phyloP scores from a whole-genome alignment of 2,888 invertebrate species.

The Cosmopolites sordidus region DNA sequence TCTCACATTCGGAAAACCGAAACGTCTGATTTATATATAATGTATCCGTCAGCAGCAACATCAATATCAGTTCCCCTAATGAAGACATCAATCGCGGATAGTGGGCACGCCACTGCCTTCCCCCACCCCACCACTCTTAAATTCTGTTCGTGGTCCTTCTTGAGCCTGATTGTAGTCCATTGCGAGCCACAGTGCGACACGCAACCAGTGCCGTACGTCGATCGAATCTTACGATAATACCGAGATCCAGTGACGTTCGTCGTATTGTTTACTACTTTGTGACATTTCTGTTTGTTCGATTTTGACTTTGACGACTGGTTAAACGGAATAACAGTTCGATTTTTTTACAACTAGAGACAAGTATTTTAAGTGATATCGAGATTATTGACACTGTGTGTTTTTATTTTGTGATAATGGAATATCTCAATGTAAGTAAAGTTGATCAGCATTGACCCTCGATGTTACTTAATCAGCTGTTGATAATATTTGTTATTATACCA shows the following conservation, averaged over 20 bases:
- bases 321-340: too few species aligned
- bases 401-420: conserved; percentile 3
- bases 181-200: conserved; percentile 18
- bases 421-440: conserved; percentile 5
- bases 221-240: neutral
- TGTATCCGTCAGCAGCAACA: neutral
- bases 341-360: too few species aligned
- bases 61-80: conserved; percentile 10
- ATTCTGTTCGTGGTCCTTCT: conserved; percentile 19
- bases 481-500: too few species aligned
- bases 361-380: neutral
- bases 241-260: conserved; percentile 16
- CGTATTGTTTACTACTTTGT: neutral
- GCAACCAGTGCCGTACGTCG: conserved; percentile 21
- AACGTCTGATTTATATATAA: too few species aligned
- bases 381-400: neutral
- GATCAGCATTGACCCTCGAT: neutral
- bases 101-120: conserved; percentile 15
- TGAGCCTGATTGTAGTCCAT: conserved; percentile 19
- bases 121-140: conserved; percentile 12
- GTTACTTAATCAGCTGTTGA: too few species aligned
- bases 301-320: too few species aligned
- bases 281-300: too few species aligned
- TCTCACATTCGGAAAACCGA: too few species aligned
- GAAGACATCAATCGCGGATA: conserved; percentile 20